phyloP scores from a whole-genome alignment of 2,888 invertebrate species.

The Eucera pruinosa region DNA sequence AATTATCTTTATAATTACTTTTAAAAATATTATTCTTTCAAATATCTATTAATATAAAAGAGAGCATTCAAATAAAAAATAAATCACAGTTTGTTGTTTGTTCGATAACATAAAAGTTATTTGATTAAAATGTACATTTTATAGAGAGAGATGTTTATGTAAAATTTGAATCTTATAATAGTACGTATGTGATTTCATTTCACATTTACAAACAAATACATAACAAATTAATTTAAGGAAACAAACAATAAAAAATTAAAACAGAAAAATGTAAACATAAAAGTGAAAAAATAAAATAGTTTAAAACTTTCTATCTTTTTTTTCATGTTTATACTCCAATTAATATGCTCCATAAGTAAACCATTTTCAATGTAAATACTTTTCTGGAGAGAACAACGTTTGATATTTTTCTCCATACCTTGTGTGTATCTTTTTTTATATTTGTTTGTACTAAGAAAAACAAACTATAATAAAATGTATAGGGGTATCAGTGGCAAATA shows the following conservation, averaged over 20 bases:
- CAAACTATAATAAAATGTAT: conserved; percentile 36
- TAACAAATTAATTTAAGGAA: conserved; percentile 2
- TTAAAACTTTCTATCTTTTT: neutral
- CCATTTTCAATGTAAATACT: conserved; percentile 1
- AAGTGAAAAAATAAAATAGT: conserved; percentile 6
- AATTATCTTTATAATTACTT: neutral
- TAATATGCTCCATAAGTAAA: neutral
- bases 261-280: conserved; percentile 14
- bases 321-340: neutral
- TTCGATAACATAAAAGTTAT: conserved; percentile 1
- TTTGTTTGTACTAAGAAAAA: conserved; percentile 40
- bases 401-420: conserved; percentile 71
- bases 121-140: conserved; percentile 12
- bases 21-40: conserved; percentile 15
- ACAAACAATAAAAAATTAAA: neutral
- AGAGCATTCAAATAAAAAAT: conserved; percentile 33
- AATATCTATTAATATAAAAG: conserved; percentile 21
- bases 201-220: conserved; percentile 24
- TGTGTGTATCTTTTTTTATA: conserved; percentile 58
- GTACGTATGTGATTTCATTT: conserved; percentile 20
- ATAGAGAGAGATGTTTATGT: conserved; percentile 51
- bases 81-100: conserved; percentile 36
- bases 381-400: conserved; percentile 21
- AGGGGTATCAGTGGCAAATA: conserved; percentile 38
- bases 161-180: conserved; percentile 5